Conservation (phyloP, 2,888 invertebrate genomes). For the Heliconius ethilla region DNA sequence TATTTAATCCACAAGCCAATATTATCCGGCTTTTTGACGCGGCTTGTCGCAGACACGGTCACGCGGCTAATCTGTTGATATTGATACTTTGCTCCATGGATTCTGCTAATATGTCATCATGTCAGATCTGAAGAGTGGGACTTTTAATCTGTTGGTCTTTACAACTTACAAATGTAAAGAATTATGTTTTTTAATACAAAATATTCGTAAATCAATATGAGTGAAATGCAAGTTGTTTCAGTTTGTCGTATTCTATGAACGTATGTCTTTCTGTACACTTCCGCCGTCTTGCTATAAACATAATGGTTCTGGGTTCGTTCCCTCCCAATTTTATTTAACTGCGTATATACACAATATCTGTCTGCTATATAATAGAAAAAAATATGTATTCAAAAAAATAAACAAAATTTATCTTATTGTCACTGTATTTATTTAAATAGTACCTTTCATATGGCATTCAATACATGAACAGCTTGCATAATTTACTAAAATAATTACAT, state of each 20-base stretch:
- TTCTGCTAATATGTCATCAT: conserved; percentile 33
- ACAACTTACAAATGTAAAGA: background rate
- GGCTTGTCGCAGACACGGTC: conserved; percentile 51
- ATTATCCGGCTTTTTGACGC: conserved; percentile 65
- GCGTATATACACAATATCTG: too few relatives aligned
- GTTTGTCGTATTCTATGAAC: too few relatives aligned
- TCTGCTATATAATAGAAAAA: background rate
- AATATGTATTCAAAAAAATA: background rate
- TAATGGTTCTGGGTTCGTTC: too few relatives aligned
- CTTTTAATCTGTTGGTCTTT: background rate
- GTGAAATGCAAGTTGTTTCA: too few relatives aligned
- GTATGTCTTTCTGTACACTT: background rate
- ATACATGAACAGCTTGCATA: conserved; percentile 16
- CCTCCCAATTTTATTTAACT: background rate
- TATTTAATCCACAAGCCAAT: conserved; percentile 24
- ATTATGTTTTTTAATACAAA: background rate
- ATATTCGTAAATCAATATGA: background rate
- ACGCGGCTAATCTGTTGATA: conserved; percentile 71
- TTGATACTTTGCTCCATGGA: conserved; percentile 58
- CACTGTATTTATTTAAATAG: background rate
- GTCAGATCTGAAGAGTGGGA: background rate
- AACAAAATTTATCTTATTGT: background rate
- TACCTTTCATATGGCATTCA: background rate
- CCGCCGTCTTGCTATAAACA: too few relatives aligned
- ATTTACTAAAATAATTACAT: conserved; percentile 35